Conservation (phyloP, 2,888 invertebrate species). For the Tetragonisca angustula region DNA sequence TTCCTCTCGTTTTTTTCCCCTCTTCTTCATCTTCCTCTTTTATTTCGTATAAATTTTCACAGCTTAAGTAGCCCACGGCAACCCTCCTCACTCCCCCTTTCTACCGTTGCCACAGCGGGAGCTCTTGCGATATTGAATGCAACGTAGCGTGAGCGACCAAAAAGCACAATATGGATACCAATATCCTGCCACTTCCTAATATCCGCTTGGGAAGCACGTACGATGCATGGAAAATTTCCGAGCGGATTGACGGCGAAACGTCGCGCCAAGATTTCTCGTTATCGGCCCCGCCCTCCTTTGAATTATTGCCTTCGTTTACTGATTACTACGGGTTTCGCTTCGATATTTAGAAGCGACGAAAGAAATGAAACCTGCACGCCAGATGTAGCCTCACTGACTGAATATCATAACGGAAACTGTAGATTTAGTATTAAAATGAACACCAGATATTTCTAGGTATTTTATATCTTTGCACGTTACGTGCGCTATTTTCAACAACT, state of each 20-base stretch:
- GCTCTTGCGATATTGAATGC: conserved; percentile 58
- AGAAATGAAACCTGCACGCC: background rate
- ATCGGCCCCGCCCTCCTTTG: conserved; percentile 1
- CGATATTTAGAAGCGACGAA: background rate
- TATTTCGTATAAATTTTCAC: conserved; percentile 31
- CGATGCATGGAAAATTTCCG: conserved; percentile 61
- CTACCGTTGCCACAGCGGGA: conserved; percentile 13
- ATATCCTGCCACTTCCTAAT: conserved; percentile 68
- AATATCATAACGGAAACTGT: too few relatives aligned
- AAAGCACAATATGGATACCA: conserved; percentile 63
- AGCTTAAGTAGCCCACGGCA: conserved; percentile 33
- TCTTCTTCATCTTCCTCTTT: background rate
- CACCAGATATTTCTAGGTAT: too few relatives aligned
- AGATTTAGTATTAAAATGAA: too few relatives aligned
- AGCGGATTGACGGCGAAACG: conserved; percentile 23
- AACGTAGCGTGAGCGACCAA: conserved; percentile 45
- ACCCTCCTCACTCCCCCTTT: background rate
- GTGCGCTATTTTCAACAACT: too few relatives aligned
- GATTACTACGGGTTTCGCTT: background rate
- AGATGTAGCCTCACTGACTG: too few relatives aligned
- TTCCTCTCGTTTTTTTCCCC: background rate
- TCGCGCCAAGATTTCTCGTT: conserved; percentile 40
- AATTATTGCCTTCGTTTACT: conserved; percentile 19
- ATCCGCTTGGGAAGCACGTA: conserved; percentile 54
- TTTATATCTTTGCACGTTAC: too few relatives aligned